Evolutionary conservation across 1,140 invertebrate genomes (phyloP).

Genomic region (Drosophila ficusphila): DNA sequence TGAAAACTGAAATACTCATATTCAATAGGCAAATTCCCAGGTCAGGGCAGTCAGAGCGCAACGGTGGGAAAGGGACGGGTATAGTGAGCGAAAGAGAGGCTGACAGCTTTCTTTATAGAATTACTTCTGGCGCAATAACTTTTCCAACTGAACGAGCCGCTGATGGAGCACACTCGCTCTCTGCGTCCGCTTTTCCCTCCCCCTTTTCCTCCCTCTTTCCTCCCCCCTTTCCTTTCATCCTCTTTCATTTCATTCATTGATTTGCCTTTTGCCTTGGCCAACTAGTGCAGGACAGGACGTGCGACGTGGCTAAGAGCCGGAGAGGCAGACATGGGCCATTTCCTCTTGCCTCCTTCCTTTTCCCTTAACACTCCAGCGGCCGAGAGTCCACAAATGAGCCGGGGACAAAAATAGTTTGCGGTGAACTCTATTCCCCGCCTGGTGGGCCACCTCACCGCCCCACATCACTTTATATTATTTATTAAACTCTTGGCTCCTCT

Average conservation of each 20-base stretch:
- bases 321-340: constrained; percentile 29
- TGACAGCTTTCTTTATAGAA: constrained; percentile 77
- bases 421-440: constrained; percentile 16
- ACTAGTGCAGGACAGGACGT: constrained; percentile 37
- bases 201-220: neutral
- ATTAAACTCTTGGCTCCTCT: constrained; percentile 14
- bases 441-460: neutral
- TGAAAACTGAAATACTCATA: constrained; percentile 50
- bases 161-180: constrained; percentile 67
- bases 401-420: constrained; percentile 41
- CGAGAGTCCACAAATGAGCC: constrained; percentile 27
- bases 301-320: constrained; percentile 11
- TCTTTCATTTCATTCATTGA: constrained; percentile 66
- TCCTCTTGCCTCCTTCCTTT: neutral
- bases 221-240: constrained; percentile 6
- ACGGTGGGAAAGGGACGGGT: neutral
- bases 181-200: constrained; percentile 20
- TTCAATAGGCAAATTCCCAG: constrained; percentile 55
- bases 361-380: constrained; percentile 26
- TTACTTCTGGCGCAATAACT: constrained; percentile 81
- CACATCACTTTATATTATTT: constrained; percentile 19
- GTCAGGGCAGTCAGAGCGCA: constrained; percentile 13
- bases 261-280: constrained; percentile 65
- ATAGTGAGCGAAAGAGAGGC: constrained; percentile 10
- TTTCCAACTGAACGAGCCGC: constrained; percentile 74